Conservation (phyloP, 2,888 invertebrate species). For the Lacanobia wlatinum region DNA sequence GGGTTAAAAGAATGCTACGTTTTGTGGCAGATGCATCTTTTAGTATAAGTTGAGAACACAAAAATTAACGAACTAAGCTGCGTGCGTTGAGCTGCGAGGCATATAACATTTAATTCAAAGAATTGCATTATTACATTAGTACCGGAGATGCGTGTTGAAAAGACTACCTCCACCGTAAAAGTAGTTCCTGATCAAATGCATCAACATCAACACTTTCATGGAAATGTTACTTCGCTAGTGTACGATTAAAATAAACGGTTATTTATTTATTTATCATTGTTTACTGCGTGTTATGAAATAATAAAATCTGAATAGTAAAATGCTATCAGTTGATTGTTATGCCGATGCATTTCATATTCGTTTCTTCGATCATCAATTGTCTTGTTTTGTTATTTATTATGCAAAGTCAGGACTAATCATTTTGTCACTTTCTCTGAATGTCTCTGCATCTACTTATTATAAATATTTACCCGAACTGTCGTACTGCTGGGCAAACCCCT, state of each 20-base stretch:
- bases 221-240: constrained; percentile 14
- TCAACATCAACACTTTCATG: constrained; percentile 39
- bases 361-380: neutral
- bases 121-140: constrained; percentile 17
- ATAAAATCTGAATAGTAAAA: constrained; percentile 1
- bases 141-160: constrained; percentile 20
- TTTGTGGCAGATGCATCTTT: too few species aligned
- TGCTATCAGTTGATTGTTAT: constrained; percentile 12
- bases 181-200: constrained; percentile 40
- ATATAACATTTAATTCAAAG: constrained; percentile 3
- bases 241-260: constrained; percentile 3
- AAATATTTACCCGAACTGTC: neutral
- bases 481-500: neutral
- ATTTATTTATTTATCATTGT: constrained; percentile 2
- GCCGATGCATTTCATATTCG: constrained; percentile 1
- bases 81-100: too few species aligned
- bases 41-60: too few species aligned
- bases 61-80: too few species aligned
- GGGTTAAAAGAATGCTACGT: too few species aligned
- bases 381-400: constrained; percentile 1
- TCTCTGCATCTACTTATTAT: neutral
- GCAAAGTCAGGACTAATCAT: neutral
- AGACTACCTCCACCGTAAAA: constrained; percentile 22
- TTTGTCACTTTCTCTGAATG: neutral
- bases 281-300: constrained; percentile 9